phyloP scores from a whole-genome alignment of 37 sponge, comb jelly and placozoan genomes.

The Petrosia ficiformis region DNA sequence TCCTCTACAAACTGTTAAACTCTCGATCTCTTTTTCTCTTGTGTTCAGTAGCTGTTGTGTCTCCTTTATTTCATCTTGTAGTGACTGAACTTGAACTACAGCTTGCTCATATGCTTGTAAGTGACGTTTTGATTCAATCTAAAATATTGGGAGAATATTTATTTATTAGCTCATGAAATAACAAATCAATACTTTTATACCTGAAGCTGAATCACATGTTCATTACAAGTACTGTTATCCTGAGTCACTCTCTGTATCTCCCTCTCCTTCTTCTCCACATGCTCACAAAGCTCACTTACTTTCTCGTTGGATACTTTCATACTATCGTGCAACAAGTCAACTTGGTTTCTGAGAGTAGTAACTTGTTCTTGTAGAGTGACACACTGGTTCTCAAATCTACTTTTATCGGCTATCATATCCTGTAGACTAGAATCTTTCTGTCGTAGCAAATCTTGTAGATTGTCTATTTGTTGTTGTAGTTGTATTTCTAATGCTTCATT shows the following conservation, averaged over 20 bases:
- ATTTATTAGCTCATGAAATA: no score
- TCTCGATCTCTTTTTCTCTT: constrained; percentile 7
- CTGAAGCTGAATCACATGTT: background rate
- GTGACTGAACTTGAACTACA: background rate
- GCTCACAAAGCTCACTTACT: background rate
- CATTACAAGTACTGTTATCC: background rate
- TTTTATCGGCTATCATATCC: background rate
- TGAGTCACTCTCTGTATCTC: background rate
- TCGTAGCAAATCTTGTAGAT: background rate
- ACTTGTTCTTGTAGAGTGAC: background rate
- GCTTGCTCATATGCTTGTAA: background rate
- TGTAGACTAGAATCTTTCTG: constrained; percentile 1
- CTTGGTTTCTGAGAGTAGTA: background rate
- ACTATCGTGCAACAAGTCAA: background rate
- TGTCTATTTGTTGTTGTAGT: background rate
- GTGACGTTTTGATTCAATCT: background rate
- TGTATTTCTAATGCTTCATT: background rate
- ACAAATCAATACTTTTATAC: no score
- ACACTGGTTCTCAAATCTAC: background rate
- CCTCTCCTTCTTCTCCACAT: background rate
- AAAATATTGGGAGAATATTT: no score
- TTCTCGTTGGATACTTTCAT: background rate
- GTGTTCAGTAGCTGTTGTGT: background rate
- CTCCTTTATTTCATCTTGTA: background rate
- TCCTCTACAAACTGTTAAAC: background rate